Percentiles rank a stretch among this genome's conserved stretches.
These are phyloP conservation scores for Poeciliopsis occidentalis DNA, from an alignment of 2,113 vertebrate genomes.

Conservation along the genomic window DNA sequence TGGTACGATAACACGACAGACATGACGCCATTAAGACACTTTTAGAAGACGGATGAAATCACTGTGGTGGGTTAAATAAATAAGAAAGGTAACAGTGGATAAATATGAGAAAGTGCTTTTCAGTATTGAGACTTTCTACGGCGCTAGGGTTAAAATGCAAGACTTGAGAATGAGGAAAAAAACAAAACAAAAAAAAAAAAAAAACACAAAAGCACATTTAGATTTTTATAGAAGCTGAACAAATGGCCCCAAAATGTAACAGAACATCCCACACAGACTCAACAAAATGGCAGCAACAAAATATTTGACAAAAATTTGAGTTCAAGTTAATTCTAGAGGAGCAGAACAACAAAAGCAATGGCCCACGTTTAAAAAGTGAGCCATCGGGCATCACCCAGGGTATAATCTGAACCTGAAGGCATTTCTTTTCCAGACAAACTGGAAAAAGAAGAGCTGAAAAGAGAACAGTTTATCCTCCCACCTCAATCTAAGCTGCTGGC, in stretches of 20 bases:
- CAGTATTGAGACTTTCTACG: neutral
- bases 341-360: neutral
- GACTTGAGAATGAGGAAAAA: neutral
- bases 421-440: neutral
- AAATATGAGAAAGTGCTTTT: neutral
- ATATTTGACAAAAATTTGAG: neutral
- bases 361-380: neutral
- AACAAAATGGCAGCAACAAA: neutral
- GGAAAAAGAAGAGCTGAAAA: neutral
- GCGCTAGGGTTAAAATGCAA: neutral
- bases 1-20: neutral
- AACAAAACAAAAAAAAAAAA: neutral
- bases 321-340: neutral
- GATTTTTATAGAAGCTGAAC: neutral
- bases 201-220: neutral
- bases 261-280: neutral
- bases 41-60: slow-evolving; percentile 6
- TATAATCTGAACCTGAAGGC: neutral
- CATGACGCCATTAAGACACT: neutral
- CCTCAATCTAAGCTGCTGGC: slow-evolving; percentile 2
- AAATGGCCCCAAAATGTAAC: neutral
- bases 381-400: neutral
- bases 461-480: neutral
- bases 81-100: neutral
- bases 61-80: neutral